phyloP scores from a whole-genome alignment of 1,140 invertebrate species.

The Rhopalosiphum padi region DNA sequence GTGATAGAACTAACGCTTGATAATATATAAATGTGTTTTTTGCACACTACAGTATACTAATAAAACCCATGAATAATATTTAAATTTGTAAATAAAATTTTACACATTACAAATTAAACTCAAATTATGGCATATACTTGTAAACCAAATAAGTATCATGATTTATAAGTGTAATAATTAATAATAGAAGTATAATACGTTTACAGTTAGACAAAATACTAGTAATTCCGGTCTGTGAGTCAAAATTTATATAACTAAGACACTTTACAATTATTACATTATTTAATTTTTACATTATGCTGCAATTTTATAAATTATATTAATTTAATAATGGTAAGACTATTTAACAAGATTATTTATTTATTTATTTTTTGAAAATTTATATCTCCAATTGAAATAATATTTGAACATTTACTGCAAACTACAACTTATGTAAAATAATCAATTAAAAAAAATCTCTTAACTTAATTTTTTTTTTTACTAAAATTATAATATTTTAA shows the following conservation, averaged over 20 bases:
- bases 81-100: too few relatives aligned
- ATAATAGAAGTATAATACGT: background rate
- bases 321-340: background rate
- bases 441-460: background rate
- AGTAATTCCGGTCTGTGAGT: background rate
- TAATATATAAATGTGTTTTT: background rate
- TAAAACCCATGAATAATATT: background rate
- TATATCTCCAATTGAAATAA: background rate
- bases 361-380: background rate
- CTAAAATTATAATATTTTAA: background rate
- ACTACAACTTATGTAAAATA: background rate
- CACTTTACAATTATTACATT: background rate
- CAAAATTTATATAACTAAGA: background rate
- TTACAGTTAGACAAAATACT: background rate
- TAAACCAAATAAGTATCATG: too few relatives aligned
- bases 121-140: too few relatives aligned
- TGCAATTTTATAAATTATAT: background rate
- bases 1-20: background rate
- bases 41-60: background rate
- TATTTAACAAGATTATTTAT: background rate
- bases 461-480: background rate
- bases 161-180: too few relatives aligned
- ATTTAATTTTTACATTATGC: background rate
- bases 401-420: background rate
- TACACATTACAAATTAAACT: too few relatives aligned